Base-by-base conservation (phyloP, 2,113 vertebrate species). In the Pygoscelis adeliae region DNA sequence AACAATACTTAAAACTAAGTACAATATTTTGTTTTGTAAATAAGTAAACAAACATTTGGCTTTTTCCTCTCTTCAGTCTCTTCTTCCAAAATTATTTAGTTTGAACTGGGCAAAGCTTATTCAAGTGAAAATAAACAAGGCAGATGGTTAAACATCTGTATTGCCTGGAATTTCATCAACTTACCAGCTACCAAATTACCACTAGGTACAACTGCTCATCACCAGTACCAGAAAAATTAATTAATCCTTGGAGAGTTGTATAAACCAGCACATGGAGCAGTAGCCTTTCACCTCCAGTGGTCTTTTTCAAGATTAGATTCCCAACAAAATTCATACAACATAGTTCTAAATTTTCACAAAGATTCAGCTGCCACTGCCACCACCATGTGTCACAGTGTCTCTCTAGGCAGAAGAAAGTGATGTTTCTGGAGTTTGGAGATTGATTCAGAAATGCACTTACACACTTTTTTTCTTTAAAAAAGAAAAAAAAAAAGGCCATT, bases 151-250 rank as follows among this genome's bases (percentile, higher is more conserved):
- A 79, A 62, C 11, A 23, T 66, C 71, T 52, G 40, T 14, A 63
- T 65, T 63, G 58, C 69, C 36, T 92, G 29, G 82, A 92, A 69
- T 71, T 63, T 44, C 52, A 69, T 87, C 89, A 92, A 46, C 6
- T 92, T 94, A 87, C 78, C 92, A 95, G 67, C 70, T 92, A 93
- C 34, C 88, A 90, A 94, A 94, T 66, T 58, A 88, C 53, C 38
- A 67, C 32, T 77, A 78, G 21, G 53, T 83, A 80, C 15, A 66
- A 78, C 26, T 73, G 50, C 55, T 72, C 40, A 55, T 73, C 91
- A 84, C 49, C 59, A 89, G 23, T 21, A 95, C 83, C 52, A 85
- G 46, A 70, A 96, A 91, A 94, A 89, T 20, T 76, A 96, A 97
- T 84, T 91, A 96, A 92, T 86, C 89, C 83, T 88, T 55, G 40